phyloP scores from a whole-genome alignment of 2,113 vertebrate genomes.

The Okapia johnstoni region DNA sequence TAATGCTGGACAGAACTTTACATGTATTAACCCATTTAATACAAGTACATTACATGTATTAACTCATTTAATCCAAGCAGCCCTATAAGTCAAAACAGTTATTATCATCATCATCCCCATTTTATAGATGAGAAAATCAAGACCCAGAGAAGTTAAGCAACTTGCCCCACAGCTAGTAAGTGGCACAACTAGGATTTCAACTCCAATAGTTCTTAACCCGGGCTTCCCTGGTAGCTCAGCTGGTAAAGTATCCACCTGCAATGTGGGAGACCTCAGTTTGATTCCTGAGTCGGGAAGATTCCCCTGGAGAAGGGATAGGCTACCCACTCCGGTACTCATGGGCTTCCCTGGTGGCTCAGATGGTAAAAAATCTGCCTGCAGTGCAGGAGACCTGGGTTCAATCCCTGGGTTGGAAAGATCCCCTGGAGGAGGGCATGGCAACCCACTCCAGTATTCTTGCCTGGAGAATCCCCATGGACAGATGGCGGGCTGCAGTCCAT shows the following conservation, averaged over 20 bases:
- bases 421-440: neutral
- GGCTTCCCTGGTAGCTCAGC: neutral
- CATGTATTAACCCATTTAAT: neutral
- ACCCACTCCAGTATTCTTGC: neutral
- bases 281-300: neutral
- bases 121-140: constrained; percentile 5
- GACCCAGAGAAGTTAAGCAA: neutral
- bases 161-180: neutral
- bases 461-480: neutral
- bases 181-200: neutral
- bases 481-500: neutral
- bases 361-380: neutral
- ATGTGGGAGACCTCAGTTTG: neutral
- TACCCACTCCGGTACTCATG: neutral
- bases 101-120: neutral
- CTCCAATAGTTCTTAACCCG: neutral
- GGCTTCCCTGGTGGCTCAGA: neutral
- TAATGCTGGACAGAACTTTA: neutral
- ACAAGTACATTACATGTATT: neutral
- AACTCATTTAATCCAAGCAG: neutral
- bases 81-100: neutral
- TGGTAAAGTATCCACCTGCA: neutral
- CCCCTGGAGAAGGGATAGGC: neutral
- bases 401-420: neutral
- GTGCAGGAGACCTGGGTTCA: neutral